Conservation (phyloP, 2,113 vertebrate species). For the Xenopus tropicalis region DNA sequence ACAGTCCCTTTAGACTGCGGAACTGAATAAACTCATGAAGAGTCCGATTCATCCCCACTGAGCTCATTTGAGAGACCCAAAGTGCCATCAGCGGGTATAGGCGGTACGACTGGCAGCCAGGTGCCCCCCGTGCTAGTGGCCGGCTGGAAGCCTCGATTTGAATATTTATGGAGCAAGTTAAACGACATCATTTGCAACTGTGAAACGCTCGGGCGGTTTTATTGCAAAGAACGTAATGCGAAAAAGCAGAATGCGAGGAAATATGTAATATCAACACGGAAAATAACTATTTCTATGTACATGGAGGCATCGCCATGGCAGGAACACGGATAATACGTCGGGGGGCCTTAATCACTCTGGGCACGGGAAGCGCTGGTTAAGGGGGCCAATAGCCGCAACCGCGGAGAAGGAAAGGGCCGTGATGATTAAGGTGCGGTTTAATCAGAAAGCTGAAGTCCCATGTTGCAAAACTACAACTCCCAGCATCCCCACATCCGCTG, state of each 20-base stretch:
- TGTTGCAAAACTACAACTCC: too few relatives aligned
- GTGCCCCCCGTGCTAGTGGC: background rate
- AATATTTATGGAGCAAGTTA: constrained; percentile 7
- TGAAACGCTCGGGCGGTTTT: background rate
- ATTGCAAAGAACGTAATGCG: background rate
- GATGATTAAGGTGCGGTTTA: too few relatives aligned
- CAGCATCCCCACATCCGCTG: too few relatives aligned
- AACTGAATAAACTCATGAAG: background rate
- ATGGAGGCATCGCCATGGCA: background rate
- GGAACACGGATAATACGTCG: too few relatives aligned
- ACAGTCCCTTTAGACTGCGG: background rate
- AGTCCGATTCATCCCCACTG: background rate
- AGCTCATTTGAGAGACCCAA: background rate
- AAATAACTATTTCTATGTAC: background rate
- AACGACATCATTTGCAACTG: background rate
- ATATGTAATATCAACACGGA: background rate
- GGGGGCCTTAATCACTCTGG: too few relatives aligned
- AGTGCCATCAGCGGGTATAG: too few relatives aligned
- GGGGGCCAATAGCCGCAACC: too few relatives aligned
- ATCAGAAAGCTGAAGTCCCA: too few relatives aligned
- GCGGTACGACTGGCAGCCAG: background rate
- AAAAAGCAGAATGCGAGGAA: background rate
- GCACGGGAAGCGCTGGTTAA: too few relatives aligned
- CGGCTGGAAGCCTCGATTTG: background rate
- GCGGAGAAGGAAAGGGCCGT: too few relatives aligned